These are phyloP conservation scores for Hassar affinis DNA, from an alignment of 2,113 vertebrate genomes.

Conservation along the genomic window DNA sequence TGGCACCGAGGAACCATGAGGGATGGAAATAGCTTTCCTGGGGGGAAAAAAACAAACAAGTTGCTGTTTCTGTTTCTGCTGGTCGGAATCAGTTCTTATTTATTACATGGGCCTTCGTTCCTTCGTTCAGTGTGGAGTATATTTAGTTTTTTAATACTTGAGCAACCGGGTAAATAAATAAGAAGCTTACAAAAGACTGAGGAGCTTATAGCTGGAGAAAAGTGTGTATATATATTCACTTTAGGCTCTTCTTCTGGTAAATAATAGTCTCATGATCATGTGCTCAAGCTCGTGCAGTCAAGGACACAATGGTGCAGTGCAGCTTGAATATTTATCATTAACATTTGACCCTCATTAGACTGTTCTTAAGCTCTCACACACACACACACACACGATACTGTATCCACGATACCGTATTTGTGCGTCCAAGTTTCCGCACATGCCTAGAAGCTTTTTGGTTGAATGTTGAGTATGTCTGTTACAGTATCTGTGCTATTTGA, in stretches of 20 bases:
- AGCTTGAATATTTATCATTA: no score
- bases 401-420: neutral
- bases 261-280: neutral
- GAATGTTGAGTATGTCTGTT: neutral
- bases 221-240: neutral
- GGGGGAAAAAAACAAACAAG: neutral
- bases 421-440: neutral
- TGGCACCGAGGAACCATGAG: neutral
- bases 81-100: conserved; percentile 1
- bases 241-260: neutral
- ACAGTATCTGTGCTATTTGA: neutral
- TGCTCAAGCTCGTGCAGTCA: no score
- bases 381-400: no score
- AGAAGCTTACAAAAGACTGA: neutral
- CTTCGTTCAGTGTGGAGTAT: no score
- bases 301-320: no score
- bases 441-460: neutral
- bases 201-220: neutral
- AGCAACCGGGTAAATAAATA: neutral
- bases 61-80: neutral
- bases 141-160: neutral
- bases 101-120: neutral
- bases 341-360: no score
- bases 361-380: no score
- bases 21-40: neutral